phyloP scores from a whole-genome alignment of 2,113 vertebrate species.

The Thryonomys swinderianus region DNA sequence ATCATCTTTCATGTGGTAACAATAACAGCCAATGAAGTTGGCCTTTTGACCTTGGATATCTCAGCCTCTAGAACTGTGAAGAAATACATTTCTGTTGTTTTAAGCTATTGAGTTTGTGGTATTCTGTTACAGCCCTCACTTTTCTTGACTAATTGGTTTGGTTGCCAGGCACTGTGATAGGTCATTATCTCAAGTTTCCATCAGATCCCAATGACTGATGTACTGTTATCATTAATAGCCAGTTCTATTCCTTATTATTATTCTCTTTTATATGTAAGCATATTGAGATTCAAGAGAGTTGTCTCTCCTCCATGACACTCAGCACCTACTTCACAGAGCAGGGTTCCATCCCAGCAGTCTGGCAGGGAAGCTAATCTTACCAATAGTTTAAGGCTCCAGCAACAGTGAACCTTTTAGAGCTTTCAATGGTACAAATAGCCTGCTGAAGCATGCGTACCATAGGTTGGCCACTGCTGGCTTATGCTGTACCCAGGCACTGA shows the following conservation, averaged over 20 bases:
- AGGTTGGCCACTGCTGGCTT: neutral
- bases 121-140: neutral
- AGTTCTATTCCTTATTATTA: neutral
- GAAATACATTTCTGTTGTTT: neutral
- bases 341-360: neutral
- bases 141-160: neutral
- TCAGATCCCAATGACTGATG: neutral
- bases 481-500: neutral
- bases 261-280: neutral
- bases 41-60: neutral
- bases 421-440: neutral
- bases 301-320: neutral
- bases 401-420: neutral
- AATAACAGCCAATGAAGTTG: neutral
- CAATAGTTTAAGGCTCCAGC: neutral
- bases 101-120: neutral
- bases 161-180: neutral
- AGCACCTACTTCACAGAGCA: accelerated
- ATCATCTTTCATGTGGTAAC: neutral
- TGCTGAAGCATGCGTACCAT: too few species aligned
- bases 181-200: neutral
- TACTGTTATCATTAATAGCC: neutral
- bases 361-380: neutral
- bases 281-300: neutral
- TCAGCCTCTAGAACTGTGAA: neutral